Base-by-base conservation (phyloP, 1,140 invertebrate species). In the Pogonus chalceus region DNA sequence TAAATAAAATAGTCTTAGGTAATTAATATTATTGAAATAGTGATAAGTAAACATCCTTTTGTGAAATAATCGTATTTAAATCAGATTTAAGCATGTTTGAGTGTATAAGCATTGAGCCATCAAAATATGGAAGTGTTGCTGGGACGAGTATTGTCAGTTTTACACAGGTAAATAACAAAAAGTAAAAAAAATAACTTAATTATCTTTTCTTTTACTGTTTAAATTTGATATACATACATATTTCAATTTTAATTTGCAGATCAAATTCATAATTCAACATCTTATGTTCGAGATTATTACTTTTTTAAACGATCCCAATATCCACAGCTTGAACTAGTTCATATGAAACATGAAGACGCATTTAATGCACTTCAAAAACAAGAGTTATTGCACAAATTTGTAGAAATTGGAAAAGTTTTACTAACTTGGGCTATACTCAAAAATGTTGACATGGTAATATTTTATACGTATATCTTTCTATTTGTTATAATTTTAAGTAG, bases 251-350 rank as follows among this genome's bases (percentile, higher is more conserved):
- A 26, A 35, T 20, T 74, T 71, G 2, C 71, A 95, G 92, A 89
- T 76, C 90, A 94, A 80, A 95, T 96, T 58, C 89, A 94, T 62
- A 97, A 96, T 72, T 84, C 92, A 0, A 86, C 88, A 54, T 87
- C 88, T 20, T 98, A 95, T 69, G 95, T 98, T 0, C 75, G 97
- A 48, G 97, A 99, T 66, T 92, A 95, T 69, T 99, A 99, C 70
- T 99, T 98, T 71, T 99, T 99, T 73, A 96, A 98, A 67, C 80
- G 97, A 20, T 96, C 95, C 0, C 94, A 97, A 68, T 98, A 98
- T 72, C 96, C 97, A 0, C 94, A 99, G 71, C 74, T 99, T 23
- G 88, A 90, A 58, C 73, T 99, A n/a, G 85, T 96, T 14, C 84
- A 94, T 56, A 92, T 98, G 88, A 84, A 92, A 64, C 87, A 90